Conservation (phyloP, 2,113 vertebrate genomes). For the Camelus dromedarius region DNA sequence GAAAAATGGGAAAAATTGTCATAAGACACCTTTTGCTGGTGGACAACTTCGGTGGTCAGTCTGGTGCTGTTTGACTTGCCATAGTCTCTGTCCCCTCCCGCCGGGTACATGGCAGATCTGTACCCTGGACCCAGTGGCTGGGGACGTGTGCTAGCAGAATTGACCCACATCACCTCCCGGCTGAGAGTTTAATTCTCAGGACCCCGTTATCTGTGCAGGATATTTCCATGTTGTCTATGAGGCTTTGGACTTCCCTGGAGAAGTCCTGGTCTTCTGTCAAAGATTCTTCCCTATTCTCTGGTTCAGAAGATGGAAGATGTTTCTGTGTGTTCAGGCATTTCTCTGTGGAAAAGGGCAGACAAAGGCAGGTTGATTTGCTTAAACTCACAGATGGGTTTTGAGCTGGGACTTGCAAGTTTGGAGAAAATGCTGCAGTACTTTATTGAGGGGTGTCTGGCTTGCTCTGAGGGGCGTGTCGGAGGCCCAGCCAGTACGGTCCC, state of each 20-base stretch:
- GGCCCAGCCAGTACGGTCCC: neutral
- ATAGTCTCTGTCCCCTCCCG: neutral
- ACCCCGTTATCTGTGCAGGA: rapidly evolving
- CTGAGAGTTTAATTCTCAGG: neutral
- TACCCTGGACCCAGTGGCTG: neutral
- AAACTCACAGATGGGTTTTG: rapidly evolving
- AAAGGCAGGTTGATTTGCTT: neutral
- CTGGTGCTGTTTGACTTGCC: neutral
- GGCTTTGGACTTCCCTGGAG: neutral
- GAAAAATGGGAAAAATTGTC: neutral
- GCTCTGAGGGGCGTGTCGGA: neutral
- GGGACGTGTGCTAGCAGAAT: rapidly evolving
- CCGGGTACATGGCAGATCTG: rapidly evolving
- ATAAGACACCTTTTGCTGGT: too few relatives aligned
- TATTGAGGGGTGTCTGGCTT: rapidly evolving
- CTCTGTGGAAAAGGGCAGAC: neutral
- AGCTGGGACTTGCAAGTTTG: rapidly evolving
- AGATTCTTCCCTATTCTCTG: neutral
- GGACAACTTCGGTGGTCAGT: rapidly evolving
- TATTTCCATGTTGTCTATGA: neutral
- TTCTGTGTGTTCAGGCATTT: neutral
- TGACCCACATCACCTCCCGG: rapidly evolving
- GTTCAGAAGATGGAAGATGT: neutral
- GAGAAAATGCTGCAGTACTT: rapidly evolving
- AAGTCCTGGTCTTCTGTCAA: rapidly evolving